Base-by-base conservation (phyloP, 2,888 invertebrate species). In the Megastigmus dorsalis region DNA sequence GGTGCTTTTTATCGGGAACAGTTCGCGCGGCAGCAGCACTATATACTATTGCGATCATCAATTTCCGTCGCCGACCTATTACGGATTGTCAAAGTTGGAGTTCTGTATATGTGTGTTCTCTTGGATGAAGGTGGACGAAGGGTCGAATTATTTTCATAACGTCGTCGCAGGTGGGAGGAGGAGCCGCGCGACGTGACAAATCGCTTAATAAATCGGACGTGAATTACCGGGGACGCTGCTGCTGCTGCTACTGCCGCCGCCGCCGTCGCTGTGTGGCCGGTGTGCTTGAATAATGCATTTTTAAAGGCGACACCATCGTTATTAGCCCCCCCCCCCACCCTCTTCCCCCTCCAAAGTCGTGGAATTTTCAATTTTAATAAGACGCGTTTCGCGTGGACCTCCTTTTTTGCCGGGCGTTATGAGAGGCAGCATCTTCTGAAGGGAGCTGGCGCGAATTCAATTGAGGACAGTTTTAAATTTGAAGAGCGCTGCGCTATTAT, bases 71-170 rank as follows among this genome's bases (percentile, higher is more conserved):
- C n/a, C n/a, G 18, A 26, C 26, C 59, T 41, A 70, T 45, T 70
- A 63, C 36, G 45, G 41, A 63, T 70, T 54, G 62, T 70, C 70
- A 70, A 48, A 62, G 45, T 70, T 62, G 54, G 23, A 28, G 9
- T 18, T 18, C 20, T n/a, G n/a, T n/a, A n/a, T n/a, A n/a, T n/a
- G n/a, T n/a, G n/a, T n/a, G n/a, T n/a, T n/a, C n/a, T n/a, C n/a
- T n/a, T n/a, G n/a, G n/a, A n/a, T n/a, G n/a, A n/a, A n/a, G n/a
- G n/a, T n/a, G 13, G 28, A 18, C 33, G 36, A 3, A 50, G 13
- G 15, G n/a, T 10, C 33, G 3, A 23, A 52, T 45, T 63, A 54
- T 62, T 70, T 54, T 54, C 30, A 23, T 62, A 62, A 59, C 2
- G 6, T 10, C 13, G 48, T n/a, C 1, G 26, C n/a, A 23, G 9